Conservation (phyloP, 2,797 vertebrate species). For the Chaenodraco wilsoni region DNA sequence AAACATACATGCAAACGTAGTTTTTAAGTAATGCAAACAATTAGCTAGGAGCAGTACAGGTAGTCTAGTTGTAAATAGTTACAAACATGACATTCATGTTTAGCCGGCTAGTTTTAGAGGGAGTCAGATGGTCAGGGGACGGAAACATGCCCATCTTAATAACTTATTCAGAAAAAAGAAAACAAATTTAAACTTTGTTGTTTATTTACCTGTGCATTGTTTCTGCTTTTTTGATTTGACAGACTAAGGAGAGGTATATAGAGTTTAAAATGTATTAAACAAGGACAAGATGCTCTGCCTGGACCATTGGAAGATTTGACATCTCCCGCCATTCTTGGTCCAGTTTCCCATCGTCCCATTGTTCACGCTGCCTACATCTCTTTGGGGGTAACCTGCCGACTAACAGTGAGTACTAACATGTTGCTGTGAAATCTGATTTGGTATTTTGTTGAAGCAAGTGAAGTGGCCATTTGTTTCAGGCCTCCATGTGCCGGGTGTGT, state of each 20-base stretch:
- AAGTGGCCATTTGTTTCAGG: neutral
- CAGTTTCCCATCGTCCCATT: neutral
- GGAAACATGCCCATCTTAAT: neutral
- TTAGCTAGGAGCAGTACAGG: neutral
- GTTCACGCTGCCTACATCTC: neutral
- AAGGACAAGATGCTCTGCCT: neutral
- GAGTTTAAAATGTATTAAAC: too few relatives aligned
- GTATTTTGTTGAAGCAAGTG: neutral
- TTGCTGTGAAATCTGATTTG: neutral
- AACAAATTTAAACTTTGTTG: neutral
- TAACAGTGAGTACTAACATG: conserved; percentile 25
- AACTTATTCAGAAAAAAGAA: neutral
- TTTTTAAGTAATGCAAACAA: too few relatives aligned
- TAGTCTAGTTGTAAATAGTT: too few relatives aligned
- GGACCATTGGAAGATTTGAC: neutral
- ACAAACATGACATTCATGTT: neutral
- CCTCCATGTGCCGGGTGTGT: neutral
- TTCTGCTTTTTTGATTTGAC: neutral
- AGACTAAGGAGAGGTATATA: neutral
- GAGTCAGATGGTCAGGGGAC: neutral
- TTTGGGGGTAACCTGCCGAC: neutral
- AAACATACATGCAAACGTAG: too few relatives aligned
- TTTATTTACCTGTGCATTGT: neutral
- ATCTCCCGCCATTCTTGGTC: neutral
- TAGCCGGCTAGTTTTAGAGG: neutral